Evolutionary conservation across 2,797 vertebrate genomes (phyloP).

Genomic region (Adelosebastes latens): DNA sequence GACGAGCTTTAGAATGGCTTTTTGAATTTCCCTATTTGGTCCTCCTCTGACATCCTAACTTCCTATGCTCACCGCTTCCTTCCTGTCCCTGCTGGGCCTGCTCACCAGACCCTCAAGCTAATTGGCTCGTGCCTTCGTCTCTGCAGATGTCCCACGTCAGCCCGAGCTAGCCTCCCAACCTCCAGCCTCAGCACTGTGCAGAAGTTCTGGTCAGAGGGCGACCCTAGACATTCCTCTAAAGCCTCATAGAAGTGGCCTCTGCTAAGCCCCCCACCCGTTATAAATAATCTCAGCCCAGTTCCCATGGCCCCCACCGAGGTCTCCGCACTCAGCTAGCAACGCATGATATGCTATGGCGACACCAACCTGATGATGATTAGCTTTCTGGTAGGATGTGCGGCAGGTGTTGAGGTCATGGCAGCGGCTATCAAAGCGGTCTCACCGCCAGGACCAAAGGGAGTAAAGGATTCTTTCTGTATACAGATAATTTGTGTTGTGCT

Average conservation of each 20-base stretch:
- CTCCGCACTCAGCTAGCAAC: conserved; percentile 35
- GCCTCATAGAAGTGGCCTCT: conserved; percentile 70
- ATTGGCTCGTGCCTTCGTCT: conserved; percentile 54
- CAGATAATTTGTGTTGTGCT: conserved; percentile 9
- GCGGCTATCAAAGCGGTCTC: conserved; percentile 12
- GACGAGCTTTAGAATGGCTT: conserved; percentile 16
- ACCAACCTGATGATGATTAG: conserved; percentile 6
- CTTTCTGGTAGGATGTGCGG: not conserved
- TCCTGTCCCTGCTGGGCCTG: conserved; percentile 58
- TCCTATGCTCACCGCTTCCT: conserved; percentile 63
- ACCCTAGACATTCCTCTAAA: conserved; percentile 82
- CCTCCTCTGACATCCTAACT: conserved; percentile 53
- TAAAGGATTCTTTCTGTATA: conserved; percentile 9
- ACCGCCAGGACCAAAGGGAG: not conserved
- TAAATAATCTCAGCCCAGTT: conserved; percentile 82
- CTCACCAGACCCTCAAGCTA: conserved; percentile 50
- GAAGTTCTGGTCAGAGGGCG: conserved; percentile 66
- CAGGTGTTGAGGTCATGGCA: conserved; percentile 21
- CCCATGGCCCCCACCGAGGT: conserved; percentile 79
- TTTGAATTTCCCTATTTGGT: conserved; percentile 60
- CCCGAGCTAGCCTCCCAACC: conserved; percentile 45
- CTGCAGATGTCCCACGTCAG: conserved; percentile 73
- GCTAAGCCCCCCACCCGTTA: conserved; percentile 68
- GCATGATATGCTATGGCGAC: conserved; percentile 6
- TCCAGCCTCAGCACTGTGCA: conserved; percentile 47